Percentiles rank a stretch among this genome's conserved stretches.
Evolutionary conservation across 2,113 vertebrate genomes (phyloP).

Genomic region (Isichthys henryi): DNA sequence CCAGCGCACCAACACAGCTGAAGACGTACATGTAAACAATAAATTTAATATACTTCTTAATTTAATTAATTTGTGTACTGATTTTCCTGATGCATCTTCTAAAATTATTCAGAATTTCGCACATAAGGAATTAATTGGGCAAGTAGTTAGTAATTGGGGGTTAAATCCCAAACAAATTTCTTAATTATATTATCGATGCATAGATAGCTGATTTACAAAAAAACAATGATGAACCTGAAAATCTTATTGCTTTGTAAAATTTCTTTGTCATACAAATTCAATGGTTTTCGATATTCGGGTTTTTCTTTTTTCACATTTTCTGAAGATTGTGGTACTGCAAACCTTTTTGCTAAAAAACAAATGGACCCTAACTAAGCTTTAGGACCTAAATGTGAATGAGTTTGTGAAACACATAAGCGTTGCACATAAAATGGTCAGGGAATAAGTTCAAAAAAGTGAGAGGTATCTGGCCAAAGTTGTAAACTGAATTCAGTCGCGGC

Average conservation of each 20-base stretch:
- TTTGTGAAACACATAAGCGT: not conserved
- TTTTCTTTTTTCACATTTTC: not conserved
- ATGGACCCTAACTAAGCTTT: not conserved
- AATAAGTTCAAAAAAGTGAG: not conserved
- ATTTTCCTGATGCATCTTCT: not conserved
- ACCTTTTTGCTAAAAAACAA: not conserved
- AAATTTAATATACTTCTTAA: not conserved
- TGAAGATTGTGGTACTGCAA: not conserved
- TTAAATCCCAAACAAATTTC: constrained; percentile 45
- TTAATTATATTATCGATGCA: constrained; percentile 62
- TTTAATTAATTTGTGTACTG: not conserved
- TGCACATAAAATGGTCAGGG: not conserved
- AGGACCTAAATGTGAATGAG: not conserved
- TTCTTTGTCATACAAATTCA: constrained; percentile 40
- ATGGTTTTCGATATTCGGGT: not conserved
- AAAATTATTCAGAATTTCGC: not conserved
- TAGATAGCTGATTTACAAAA: constrained; percentile 53
- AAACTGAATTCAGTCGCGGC: constrained; percentile 61
- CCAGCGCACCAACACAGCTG: not conserved
- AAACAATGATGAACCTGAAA: constrained; percentile 50
- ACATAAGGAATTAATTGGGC: not conserved
- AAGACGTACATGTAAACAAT: not conserved
- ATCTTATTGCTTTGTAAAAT: constrained; percentile 66
- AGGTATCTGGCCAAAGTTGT: constrained; percentile 67
- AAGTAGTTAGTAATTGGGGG: constrained; percentile 4